phyloP scores from a whole-genome alignment of 30 jellyfish, hydroid and myxozoan genomes.

The Chrysaora quinquecirrha region DNA sequence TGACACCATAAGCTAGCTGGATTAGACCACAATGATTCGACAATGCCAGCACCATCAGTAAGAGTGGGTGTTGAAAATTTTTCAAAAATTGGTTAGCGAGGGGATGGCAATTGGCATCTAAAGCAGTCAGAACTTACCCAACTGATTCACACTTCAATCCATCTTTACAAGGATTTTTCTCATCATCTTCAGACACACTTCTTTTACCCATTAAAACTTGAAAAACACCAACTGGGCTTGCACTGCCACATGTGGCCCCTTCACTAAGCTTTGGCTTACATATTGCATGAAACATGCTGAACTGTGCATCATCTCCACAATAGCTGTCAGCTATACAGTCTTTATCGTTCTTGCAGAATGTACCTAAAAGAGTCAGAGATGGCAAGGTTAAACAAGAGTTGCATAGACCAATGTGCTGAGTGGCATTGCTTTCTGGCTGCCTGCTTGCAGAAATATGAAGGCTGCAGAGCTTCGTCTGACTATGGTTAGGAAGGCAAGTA shows the following conservation, averaged over 20 bases:
- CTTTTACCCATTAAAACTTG: slow-evolving; percentile 37
- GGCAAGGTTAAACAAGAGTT: background rate
- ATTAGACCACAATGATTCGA: too few relatives aligned
- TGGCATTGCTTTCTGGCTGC: too few relatives aligned
- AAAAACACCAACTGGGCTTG: slow-evolving; percentile 41
- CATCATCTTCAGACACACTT: slow-evolving; percentile 12
- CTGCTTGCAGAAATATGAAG: too few relatives aligned
- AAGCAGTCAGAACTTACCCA: too few relatives aligned
- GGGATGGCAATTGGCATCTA: too few relatives aligned
- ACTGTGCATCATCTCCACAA: slow-evolving; percentile 45
- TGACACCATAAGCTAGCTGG: too few relatives aligned
- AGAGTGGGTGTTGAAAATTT: too few relatives aligned
- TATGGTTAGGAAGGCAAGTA: too few relatives aligned
- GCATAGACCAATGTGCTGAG: background rate
- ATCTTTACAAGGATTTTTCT: slow-evolving; percentile 57
- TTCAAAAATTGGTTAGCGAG: too few relatives aligned
- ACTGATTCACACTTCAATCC: slow-evolving; percentile 79
- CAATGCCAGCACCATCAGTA: too few relatives aligned
- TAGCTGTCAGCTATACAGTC: slow-evolving; percentile 63
- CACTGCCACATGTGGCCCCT: slow-evolving; percentile 77
- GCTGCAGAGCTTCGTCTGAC: too few relatives aligned
- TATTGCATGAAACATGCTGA: slow-evolving; percentile 55
- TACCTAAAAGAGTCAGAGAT: slow-evolving; percentile 47
- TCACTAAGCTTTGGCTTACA: slow-evolving; percentile 80
- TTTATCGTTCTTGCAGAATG: slow-evolving; percentile 70